These are phyloP conservation scores for Cynopterus sphinx DNA, from an alignment of 2,797 vertebrate species.

Conservation along the genomic window DNA sequence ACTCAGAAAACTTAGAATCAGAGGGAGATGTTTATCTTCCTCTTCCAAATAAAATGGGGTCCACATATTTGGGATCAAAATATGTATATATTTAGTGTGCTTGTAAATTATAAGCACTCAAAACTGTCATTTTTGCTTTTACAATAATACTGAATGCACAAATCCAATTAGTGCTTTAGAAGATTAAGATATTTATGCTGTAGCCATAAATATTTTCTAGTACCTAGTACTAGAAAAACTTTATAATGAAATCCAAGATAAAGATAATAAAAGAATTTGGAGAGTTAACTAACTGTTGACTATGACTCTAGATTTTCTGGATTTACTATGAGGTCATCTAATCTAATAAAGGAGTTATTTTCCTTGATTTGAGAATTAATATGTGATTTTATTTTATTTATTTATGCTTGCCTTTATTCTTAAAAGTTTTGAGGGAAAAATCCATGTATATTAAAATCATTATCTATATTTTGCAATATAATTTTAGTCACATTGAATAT, in stretches of 20 bases:
- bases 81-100: neutral
- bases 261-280: neutral
- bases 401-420: neutral
- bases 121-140: neutral
- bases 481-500: neutral
- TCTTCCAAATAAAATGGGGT: neutral
- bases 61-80: neutral
- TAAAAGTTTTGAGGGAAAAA: neutral
- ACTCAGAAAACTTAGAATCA: neutral
- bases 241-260: neutral
- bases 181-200: neutral
- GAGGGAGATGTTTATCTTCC: neutral
- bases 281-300: neutral
- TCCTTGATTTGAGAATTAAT: neutral
- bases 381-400: no score
- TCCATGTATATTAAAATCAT: neutral
- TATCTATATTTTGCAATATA: neutral
- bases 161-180: neutral
- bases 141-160: neutral
- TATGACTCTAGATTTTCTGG: neutral
- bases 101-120: neutral
- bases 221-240: neutral
- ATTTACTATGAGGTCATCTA: neutral
- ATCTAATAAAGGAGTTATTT: neutral
- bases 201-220: neutral